Percentiles rank a stretch among this genome's conserved stretches.
These are phyloP conservation scores for Heliconius congener DNA, from an alignment of 1,140 invertebrate species.

Conservation along the genomic window DNA sequence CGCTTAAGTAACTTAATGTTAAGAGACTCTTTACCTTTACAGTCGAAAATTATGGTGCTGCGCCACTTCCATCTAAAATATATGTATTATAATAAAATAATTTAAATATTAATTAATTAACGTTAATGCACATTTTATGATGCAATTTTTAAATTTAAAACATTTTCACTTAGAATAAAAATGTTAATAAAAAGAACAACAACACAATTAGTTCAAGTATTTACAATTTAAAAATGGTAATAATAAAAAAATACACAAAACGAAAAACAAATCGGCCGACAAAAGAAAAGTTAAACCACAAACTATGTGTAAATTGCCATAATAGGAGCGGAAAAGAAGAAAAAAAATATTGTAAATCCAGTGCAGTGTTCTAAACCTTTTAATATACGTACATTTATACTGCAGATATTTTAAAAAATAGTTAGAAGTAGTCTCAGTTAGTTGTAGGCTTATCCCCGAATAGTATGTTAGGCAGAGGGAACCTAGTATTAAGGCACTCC, in stretches of 20 bases:
- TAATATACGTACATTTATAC: constrained; percentile 57
- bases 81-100: no score
- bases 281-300: constrained; percentile 62
- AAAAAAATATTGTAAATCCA: constrained; percentile 42
- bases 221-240: neutral
- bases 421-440: neutral
- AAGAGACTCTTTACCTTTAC: no score
- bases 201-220: constrained; percentile 32
- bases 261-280: constrained; percentile 56
- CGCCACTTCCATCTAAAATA: no score
- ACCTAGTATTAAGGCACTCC: no score
- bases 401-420: constrained; percentile 36
- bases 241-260: constrained; percentile 38
- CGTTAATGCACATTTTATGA: no score
- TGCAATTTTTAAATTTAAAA: no score
- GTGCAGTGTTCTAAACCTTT: constrained; percentile 11
- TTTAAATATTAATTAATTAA: no score
- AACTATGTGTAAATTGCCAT: constrained; percentile 70
- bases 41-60: no score
- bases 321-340: constrained; percentile 62
- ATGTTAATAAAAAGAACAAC: neutral
- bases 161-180: no score
- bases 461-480: no score
- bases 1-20: no score
- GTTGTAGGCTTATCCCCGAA: no score